Evolutionary conservation across 2,797 vertebrate genomes (phyloP).

Genomic region (Propithecus deckenii): DNA sequence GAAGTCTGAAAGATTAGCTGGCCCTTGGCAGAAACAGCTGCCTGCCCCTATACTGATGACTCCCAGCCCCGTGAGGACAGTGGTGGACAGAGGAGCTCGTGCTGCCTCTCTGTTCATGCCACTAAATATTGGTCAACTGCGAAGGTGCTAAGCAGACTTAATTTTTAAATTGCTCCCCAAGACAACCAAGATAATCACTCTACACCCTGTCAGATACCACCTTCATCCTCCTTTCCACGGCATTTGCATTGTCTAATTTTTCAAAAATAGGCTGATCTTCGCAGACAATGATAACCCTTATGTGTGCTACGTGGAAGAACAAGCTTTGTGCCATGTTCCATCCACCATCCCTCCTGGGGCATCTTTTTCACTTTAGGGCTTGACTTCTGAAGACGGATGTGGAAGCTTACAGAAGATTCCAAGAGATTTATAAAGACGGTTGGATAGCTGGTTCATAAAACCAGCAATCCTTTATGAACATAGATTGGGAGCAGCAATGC

Average conservation of each 20-base stretch:
- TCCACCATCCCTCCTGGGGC: neutral
- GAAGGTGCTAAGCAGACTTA: neutral
- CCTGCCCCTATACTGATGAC: rapidly evolving
- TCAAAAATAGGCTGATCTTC: neutral
- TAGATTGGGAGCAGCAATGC: neutral
- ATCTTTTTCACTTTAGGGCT: neutral
- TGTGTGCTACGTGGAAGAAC: neutral
- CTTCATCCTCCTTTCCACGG: neutral
- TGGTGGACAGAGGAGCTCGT: neutral
- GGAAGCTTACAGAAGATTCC: neutral
- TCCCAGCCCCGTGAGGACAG: neutral
- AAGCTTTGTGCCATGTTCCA: neutral
- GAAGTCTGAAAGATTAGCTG: neutral
- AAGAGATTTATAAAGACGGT: neutral
- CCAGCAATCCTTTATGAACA: neutral
- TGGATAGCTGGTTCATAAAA: neutral
- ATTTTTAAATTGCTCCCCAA: neutral
- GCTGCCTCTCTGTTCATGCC: rapidly evolving
- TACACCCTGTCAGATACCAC: neutral
- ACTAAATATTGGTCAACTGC: neutral
- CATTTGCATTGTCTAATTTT: neutral
- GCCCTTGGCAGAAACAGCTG: neutral
- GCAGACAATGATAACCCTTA: neutral
- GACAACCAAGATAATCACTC: neutral
- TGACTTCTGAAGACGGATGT: neutral